Evolutionary conservation across 2,888 invertebrate species (phyloP).

Genomic region (Lapara coniferarum): DNA sequence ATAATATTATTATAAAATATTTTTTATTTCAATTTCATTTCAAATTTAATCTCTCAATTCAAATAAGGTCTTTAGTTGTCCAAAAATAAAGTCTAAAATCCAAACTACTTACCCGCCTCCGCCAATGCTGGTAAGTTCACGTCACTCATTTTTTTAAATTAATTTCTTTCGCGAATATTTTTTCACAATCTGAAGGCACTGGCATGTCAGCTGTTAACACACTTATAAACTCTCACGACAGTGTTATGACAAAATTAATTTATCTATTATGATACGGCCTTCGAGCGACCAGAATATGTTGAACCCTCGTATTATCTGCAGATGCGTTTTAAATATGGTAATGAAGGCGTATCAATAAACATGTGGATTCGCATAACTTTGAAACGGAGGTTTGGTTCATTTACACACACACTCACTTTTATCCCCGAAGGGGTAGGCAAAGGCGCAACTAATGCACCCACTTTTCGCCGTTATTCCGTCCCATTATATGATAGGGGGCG

Average conservation of each 20-base stretch:
- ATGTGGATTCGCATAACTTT: too few species aligned
- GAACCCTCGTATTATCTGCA: constrained; percentile 29
- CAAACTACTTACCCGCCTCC: constrained; percentile 40
- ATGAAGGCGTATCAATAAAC: too few species aligned
- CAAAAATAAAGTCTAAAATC: neutral
- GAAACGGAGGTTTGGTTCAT: too few species aligned
- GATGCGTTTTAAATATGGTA: neutral
- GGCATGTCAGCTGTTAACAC: constrained; percentile 36
- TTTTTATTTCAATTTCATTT: too few species aligned
- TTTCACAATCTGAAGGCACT: constrained; percentile 28
- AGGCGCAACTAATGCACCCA: too few species aligned
- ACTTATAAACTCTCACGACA: constrained; percentile 10
- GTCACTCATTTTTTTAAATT: constrained; percentile 48
- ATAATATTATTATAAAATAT: too few species aligned
- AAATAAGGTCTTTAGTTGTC: neutral
- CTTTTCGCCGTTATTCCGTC: too few species aligned
- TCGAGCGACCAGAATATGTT: constrained; percentile 37
- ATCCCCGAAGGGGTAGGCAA: too few species aligned
- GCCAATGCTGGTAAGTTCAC: constrained; percentile 47
- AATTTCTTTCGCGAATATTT: constrained; percentile 12
- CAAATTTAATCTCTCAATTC: too few species aligned
- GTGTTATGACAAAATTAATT: constrained; percentile 38
- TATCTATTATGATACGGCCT: constrained; percentile 35
- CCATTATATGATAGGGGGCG: too few species aligned
- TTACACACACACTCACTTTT: too few species aligned